Base-by-base conservation (phyloP, 2,113 vertebrate species). In the Mesoclemmys tuberculata region DNA sequence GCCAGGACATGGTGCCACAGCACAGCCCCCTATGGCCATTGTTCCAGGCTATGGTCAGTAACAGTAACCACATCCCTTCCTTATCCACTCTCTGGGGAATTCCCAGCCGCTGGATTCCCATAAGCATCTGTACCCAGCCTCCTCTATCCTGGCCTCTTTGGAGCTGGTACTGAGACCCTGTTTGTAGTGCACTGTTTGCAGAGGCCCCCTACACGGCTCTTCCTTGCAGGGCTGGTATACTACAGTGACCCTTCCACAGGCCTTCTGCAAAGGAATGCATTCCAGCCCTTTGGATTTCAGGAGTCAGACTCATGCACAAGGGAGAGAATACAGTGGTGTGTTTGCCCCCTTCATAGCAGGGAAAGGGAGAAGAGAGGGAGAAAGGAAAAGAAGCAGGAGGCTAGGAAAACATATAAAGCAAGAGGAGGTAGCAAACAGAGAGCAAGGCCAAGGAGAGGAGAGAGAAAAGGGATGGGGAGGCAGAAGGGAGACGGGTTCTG, bases 401-500 rank as follows among this genome's bases (percentile, higher is more conserved):
- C 84, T 90, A 78, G 44, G 35, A 90, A 90, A 81, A 61, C 85
- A n/a, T 38, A 61, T 64, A 88, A 93, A 90, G 82, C 81, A 89
- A 58, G 88, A 90, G 31, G 26, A 9, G 18, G 52, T 58, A 90
- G 92, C 0, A 0, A 94, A 90, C 85, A 94, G 9, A 71, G n/a
- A 71, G 44, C 31, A 27, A 35, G 46, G 46, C 44, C 31, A 29
- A 26, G 29, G 29, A 35, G 26, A 79, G 10, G 38, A 46, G 44
- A 41, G 38, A 44, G 77, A 49, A 49, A 31, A 46, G 29, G 26
- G 77, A 31, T 46, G 22, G 41, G 41, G 58, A n/a, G 12, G 56
- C 5, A 6, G 5, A 9, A n/a, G 61, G 26, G 48, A 68, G 91
- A 78, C 31, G 85, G 49, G 31, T 13, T 44, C 68, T 81, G 29